Base-by-base conservation (phyloP, 2,888 invertebrate species). In the Heliconius hortense region DNA sequence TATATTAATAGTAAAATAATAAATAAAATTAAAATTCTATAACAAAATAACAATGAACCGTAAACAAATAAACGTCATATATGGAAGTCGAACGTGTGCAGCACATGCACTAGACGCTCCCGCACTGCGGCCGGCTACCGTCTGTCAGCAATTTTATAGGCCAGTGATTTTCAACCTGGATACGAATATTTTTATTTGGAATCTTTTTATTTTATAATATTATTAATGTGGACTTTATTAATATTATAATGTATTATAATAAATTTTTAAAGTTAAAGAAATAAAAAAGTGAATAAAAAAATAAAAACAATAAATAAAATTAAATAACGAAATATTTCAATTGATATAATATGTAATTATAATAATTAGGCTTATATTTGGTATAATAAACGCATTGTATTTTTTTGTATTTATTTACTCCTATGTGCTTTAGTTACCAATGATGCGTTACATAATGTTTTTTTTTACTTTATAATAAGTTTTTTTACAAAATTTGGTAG, bases 51-150 rank as follows among this genome's bases (percentile, higher is more conserved):
- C n/a, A 48, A 70, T 24, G 21, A 56, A 26, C 53, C 60, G 68
- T 63, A 70, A 68, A 48, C 43, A 69, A 43, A 66, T 66, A 66
- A 74, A 69, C 28, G 62, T 69, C 68, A 72, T 60, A 39, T 74
- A 70, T 56, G 8, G 24, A 62, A n/a, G 73, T 15, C 48, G 72
- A 72, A 72, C 75, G 76, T 75, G 78, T 77, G 76, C 71, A 74
- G 72, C 59, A 69, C 62, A 74, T 76, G 76, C 78, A 78, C 69
- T 63, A 56, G 73, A 64, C 77, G 73, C 18, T 74, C 69, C 76
- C 76, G 78, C 78, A 78, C 78, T 77, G 79, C 77, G 76, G 73
- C 73, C 68, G 78, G 60, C 76, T 73, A 78, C 77, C 74, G 78
- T 64, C 53, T 73, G 76, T 74, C 43, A 69, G 35, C 69, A 69